A percentile compares a stretch with the other conserved stretches of the same genome.
phyloP scores from a whole-genome alignment of 2,888 invertebrate genomes.

The Himalopsyche japonica region DNA sequence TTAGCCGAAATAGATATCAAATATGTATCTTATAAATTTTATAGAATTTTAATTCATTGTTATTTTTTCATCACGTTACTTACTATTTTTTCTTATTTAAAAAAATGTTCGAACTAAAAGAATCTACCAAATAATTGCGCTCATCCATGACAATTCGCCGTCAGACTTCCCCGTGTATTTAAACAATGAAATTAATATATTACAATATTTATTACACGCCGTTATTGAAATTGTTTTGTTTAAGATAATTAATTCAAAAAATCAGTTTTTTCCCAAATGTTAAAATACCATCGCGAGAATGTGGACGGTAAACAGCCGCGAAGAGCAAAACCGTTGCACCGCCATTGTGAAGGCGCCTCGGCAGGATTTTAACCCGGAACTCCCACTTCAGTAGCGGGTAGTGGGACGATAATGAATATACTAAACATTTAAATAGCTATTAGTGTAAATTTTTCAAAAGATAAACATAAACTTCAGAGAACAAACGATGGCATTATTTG shows the following conservation, averaged over 20 bases:
- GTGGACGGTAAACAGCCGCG: neutral
- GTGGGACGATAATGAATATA: neutral
- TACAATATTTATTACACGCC: neutral
- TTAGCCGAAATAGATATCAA: too few species aligned
- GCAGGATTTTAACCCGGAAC: conserved; percentile 26
- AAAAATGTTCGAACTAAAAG: neutral
- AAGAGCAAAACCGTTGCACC: neutral
- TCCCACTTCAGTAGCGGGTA: neutral
- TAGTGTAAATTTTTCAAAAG: too few species aligned
- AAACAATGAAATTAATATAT: neutral
- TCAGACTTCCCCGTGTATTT: neutral
- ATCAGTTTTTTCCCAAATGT: neutral
- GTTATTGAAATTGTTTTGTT: neutral
- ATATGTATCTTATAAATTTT: too few species aligned
- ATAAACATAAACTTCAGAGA: too few species aligned
- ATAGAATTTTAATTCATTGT: too few species aligned
- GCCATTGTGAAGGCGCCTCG: neutral
- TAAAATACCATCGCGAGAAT: neutral
- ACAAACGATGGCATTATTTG: too few species aligned
- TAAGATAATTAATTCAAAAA: neutral
- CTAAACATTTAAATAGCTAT: neutral
- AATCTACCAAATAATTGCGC: neutral
- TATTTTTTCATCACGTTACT: too few species aligned
- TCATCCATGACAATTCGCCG: neutral
- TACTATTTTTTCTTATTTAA: too few species aligned